These are phyloP conservation scores for Sternarchorhynchus goeldii DNA, from an alignment of 2,797 vertebrate species.

Conservation along the genomic window DNA sequence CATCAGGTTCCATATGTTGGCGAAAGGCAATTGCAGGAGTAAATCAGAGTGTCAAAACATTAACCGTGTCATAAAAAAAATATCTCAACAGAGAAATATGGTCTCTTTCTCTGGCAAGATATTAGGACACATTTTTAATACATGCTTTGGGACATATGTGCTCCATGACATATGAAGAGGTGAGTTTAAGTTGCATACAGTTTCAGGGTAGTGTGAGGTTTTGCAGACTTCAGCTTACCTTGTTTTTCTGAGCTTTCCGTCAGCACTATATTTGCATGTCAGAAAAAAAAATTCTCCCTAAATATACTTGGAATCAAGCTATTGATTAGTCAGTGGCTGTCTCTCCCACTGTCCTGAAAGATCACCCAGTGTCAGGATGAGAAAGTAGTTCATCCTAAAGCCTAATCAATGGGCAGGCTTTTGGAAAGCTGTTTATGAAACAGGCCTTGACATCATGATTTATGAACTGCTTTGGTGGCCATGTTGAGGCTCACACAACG, in stretches of 20 bases:
- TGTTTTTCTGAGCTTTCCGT: background rate
- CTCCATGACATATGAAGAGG: too few species aligned
- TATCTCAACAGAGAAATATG: conserved; percentile 20
- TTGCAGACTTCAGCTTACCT: background rate
- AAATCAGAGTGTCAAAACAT: conserved; percentile 35
- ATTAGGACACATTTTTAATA: background rate
- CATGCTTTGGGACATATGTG: too few species aligned
- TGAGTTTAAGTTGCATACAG: too few species aligned
- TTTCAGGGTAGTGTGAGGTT: background rate
- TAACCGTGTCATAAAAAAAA: conserved; percentile 30
- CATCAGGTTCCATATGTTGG: conserved; percentile 18
- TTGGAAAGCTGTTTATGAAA: conserved; percentile 70
- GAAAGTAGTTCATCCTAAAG: conserved; percentile 73
- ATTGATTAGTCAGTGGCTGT: conserved; percentile 67
- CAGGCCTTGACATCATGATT: conserved; percentile 59
- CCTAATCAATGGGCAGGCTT: conserved; percentile 74
- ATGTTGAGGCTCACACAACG: conserved; percentile 54
- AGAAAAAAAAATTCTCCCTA: conserved; percentile 27
- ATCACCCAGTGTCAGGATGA: conserved; percentile 62
- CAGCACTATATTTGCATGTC: background rate
- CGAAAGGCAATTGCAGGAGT: background rate
- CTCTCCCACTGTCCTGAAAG: conserved; percentile 65
- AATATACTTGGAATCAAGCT: conserved; percentile 48
- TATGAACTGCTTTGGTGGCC: conserved; percentile 60
- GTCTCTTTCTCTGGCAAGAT: background rate